Percentiles rank a stretch among this genome's conserved stretches.
These are phyloP conservation scores for Meghimatium bilineatum DNA, from an alignment of 2,888 invertebrate genomes.

Conservation along the genomic window DNA sequence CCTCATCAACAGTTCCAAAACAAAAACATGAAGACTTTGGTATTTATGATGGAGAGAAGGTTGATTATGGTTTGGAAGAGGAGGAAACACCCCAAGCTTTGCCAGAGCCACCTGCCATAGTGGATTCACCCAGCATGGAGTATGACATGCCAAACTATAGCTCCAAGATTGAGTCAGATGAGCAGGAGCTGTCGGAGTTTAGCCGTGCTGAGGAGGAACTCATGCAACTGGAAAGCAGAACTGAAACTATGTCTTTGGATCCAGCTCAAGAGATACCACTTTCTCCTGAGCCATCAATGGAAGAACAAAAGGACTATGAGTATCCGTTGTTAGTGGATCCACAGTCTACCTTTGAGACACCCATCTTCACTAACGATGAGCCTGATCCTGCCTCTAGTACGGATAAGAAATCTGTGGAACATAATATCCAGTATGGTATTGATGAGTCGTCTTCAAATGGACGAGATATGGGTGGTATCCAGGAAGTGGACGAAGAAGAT, in stretches of 20 bases:
- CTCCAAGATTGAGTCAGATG: slow-evolving; percentile 44
- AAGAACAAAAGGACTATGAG: slow-evolving; percentile 47
- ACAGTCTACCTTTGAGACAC: slow-evolving; percentile 41
- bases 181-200: slow-evolving; percentile 45
- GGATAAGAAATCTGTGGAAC: slow-evolving; percentile 38
- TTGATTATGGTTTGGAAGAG: slow-evolving; percentile 51
- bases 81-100: slow-evolving; percentile 68
- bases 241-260: slow-evolving; percentile 31
- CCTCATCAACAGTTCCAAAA: slow-evolving; percentile 44
- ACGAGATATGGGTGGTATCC: slow-evolving; percentile 55
- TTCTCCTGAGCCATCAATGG: slow-evolving; percentile 50
- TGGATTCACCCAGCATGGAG: slow-evolving; percentile 59
- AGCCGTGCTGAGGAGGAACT: slow-evolving; percentile 43
- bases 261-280: slow-evolving; percentile 53
- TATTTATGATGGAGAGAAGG: slow-evolving; percentile 56
- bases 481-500: slow-evolving; percentile 55
- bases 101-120: slow-evolving; percentile 67
- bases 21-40: slow-evolving; percentile 62
- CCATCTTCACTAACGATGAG: slow-evolving; percentile 47
- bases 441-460: slow-evolving; percentile 47
- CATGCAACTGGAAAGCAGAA: slow-evolving; percentile 9
- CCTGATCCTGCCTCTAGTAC: slow-evolving; percentile 31
- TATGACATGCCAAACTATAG: slow-evolving; percentile 52
- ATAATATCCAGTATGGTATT: slow-evolving; percentile 57
- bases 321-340: slow-evolving; percentile 21